Conservation (phyloP, 2,113 vertebrate genomes). For the Ameiurus melas region DNA sequence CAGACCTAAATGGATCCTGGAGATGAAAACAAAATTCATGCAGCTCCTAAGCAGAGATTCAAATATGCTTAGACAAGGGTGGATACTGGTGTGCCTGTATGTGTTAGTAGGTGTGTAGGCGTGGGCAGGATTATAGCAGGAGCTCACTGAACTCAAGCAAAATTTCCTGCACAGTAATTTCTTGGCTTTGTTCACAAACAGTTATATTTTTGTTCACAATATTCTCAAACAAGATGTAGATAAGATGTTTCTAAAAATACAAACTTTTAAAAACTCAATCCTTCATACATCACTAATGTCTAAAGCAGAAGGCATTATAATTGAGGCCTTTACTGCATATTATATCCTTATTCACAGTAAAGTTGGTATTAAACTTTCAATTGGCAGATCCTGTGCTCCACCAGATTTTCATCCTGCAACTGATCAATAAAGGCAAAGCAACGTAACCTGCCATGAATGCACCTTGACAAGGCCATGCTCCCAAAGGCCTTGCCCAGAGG, state of each 20-base stretch:
- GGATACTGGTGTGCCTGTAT: conserved; percentile 15
- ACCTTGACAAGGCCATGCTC: conserved; percentile 60
- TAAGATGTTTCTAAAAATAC: conserved; percentile 12
- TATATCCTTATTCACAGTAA: conserved; percentile 46
- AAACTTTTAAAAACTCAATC: background rate
- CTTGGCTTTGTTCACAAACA: background rate
- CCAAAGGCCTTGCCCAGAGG: conserved; percentile 55
- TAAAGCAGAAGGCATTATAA: background rate
- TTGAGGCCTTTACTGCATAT: background rate
- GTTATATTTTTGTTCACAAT: background rate
- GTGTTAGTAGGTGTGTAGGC: conserved; percentile 16
- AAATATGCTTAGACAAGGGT: conserved; percentile 40
- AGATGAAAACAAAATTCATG: conserved; percentile 60
- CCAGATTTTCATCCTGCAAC: conserved; percentile 37
- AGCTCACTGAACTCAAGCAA: conserved; percentile 2
- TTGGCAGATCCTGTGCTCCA: conserved; percentile 38
- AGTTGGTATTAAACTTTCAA: conserved; percentile 54
- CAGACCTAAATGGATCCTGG: conserved; percentile 54
- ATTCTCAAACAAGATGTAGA: background rate
- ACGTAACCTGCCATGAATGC: conserved; percentile 56
- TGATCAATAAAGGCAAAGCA: conserved; percentile 59
- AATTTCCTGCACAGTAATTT: conserved; percentile 2
- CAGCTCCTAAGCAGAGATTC: conserved; percentile 43
- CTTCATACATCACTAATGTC: background rate
- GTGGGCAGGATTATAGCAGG: conserved; percentile 33